Conservation (phyloP, 2,113 vertebrate species). For the Sinocyclocheilus grahami region DNA sequence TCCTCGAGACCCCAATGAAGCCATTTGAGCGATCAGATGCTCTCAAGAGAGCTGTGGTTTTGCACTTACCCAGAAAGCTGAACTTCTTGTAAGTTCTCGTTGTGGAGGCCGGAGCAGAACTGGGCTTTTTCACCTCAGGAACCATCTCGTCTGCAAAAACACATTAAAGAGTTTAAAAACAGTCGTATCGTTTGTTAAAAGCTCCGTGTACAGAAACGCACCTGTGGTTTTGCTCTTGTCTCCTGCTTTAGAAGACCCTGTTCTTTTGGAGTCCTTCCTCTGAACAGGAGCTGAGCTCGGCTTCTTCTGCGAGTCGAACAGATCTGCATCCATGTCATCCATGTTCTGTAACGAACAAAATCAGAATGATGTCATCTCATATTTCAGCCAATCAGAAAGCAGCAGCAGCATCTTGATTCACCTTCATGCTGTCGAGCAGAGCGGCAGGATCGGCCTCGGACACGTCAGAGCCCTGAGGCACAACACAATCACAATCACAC, state of each 20-base stretch:
- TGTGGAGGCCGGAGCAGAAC: slow-evolving; percentile 60
- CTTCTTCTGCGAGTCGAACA: slow-evolving; percentile 77
- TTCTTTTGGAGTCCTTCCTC: slow-evolving; percentile 63
- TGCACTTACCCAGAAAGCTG: slow-evolving; percentile 76
- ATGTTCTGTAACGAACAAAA: slow-evolving; percentile 72
- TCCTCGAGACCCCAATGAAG: background rate
- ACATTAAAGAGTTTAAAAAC: background rate
- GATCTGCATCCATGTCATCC: slow-evolving; percentile 84
- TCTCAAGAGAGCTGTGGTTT: background rate
- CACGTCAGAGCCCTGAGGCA: slow-evolving; percentile 57
- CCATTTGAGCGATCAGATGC: background rate
- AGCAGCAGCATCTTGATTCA: slow-evolving; percentile 39
- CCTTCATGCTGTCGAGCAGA: slow-evolving; percentile 79
- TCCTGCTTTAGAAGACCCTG: slow-evolving; percentile 39
- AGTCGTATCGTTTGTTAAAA: background rate
- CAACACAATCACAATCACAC: too few species aligned
- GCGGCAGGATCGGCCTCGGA: slow-evolving; percentile 74
- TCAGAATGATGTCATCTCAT: background rate
- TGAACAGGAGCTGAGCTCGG: slow-evolving; percentile 63
- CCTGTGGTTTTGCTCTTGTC: slow-evolving; percentile 50
- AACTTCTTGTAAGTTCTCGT: slow-evolving; percentile 73
- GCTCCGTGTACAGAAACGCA: slow-evolving; percentile 54
- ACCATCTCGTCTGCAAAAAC: slow-evolving; percentile 59
- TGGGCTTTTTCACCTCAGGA: slow-evolving; percentile 64
- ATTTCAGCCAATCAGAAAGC: slow-evolving; percentile 3